Evolutionary conservation across 2,113 vertebrate species (phyloP).

Genomic region (Tichodroma muraria): DNA sequence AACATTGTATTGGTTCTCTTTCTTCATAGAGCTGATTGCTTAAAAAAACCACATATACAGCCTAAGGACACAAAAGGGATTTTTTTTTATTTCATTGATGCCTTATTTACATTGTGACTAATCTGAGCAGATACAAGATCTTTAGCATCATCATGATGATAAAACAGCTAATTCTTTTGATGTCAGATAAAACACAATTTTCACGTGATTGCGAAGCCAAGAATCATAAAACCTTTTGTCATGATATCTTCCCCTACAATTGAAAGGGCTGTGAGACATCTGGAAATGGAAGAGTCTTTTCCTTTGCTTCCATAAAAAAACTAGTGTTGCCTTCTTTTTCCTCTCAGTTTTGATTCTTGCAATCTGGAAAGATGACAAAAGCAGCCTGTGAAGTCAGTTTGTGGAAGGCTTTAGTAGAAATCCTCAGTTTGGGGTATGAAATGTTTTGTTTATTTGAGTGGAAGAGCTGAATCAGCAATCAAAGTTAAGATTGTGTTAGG

Average conservation of each 20-base stretch:
- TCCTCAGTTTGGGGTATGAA: background rate
- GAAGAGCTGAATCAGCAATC: background rate
- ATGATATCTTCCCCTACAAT: background rate
- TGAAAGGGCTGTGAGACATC: background rate
- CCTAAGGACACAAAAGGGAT: background rate
- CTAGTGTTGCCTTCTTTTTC: background rate
- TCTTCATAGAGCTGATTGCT: background rate
- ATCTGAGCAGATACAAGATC: background rate
- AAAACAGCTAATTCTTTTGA: conserved; percentile 32
- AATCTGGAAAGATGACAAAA: background rate
- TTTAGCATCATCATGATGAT: background rate
- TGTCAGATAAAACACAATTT: conserved; percentile 23
- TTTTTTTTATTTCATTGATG: background rate
- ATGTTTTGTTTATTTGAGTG: conserved; percentile 3
- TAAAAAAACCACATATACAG: background rate
- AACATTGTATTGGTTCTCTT: background rate
- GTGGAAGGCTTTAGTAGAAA: conserved; percentile 1
- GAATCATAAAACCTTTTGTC: conserved; percentile 15
- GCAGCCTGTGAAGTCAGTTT: background rate
- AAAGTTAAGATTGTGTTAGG: background rate
- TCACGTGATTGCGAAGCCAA: background rate
- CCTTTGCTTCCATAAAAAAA: background rate
- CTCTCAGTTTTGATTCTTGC: background rate
- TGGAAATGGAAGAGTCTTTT: conserved; percentile 6
- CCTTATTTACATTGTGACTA: background rate